Evolutionary conservation across 2,113 vertebrate species (phyloP).

Genomic region (Sorex fumeus): DNA sequence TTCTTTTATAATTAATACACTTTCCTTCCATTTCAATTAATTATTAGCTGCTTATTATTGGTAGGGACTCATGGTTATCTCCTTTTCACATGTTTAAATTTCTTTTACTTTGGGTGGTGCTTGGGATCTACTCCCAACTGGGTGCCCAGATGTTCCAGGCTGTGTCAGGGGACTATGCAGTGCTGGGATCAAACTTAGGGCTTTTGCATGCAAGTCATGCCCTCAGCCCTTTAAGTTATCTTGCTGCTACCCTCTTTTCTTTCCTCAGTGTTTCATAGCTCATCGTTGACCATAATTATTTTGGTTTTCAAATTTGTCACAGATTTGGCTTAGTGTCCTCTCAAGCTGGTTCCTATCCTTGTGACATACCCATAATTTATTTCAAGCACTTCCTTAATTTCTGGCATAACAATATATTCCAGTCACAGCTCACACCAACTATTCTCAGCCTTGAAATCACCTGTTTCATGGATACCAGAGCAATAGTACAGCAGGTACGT

Average conservation of each 20-base stretch:
- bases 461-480: neutral
- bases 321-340: conserved; percentile 7
- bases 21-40: too few species aligned
- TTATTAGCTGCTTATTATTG: conserved; percentile 27
- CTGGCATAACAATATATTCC: conserved; percentile 33
- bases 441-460: neutral
- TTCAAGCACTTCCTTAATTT: conserved; percentile 64
- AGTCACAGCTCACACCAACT: conserved; percentile 21
- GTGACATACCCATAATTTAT: neutral
- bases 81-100: too few species aligned
- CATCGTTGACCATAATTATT: conserved; percentile 28
- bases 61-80: neutral
- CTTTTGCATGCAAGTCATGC: too few species aligned
- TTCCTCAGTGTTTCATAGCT: conserved; percentile 43
- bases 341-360: conserved; percentile 46
- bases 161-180: too few species aligned
- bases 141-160: too few species aligned
- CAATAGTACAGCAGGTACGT: too few species aligned
- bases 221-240: too few species aligned
- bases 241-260: neutral
- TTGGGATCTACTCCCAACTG: too few species aligned
- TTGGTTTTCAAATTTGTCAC: conserved; percentile 45
- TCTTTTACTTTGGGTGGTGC: too few species aligned
- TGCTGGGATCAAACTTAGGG: too few species aligned
- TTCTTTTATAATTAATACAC: neutral